Evolutionary conservation across 2,888 invertebrate genomes (phyloP).

Genomic region (Bellardia bayeri): DNA sequence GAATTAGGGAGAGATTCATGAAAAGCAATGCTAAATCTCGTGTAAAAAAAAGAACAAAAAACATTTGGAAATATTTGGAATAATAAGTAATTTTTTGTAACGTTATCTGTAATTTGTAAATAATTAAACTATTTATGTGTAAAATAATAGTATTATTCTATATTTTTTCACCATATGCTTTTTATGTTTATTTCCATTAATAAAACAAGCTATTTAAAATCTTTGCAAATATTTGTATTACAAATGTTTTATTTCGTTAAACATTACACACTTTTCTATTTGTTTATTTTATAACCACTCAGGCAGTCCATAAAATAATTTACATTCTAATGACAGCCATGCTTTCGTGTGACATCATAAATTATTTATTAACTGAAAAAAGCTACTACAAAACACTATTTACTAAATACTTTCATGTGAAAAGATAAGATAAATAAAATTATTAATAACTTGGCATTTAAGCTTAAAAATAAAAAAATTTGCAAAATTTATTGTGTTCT

Average conservation of each 20-base stretch:
- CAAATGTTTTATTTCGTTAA: conserved; percentile 45
- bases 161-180: conserved; percentile 40
- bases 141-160: background rate
- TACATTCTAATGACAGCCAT: conserved; percentile 52
- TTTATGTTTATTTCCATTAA: conserved; percentile 28
- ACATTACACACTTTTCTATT: conserved; percentile 7
- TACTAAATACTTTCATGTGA: background rate
- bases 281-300: conserved; percentile 47
- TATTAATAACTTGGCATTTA: background rate
- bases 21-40: background rate
- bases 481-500: background rate
- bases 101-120: no score
- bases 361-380: conserved; percentile 41
- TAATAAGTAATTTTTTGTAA: no score
- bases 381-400: background rate
- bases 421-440: conserved; percentile 55
- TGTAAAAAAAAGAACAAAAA: background rate
- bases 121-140: background rate
- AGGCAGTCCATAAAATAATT: conserved; percentile 68
- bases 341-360: conserved; percentile 29
- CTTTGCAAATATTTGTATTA: conserved; percentile 63
- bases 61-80: background rate
- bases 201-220: conserved; percentile 19
- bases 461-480: background rate
- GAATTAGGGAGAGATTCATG: conserved; percentile 21